phyloP scores from a whole-genome alignment of 2,113 vertebrate genomes.

The Morone chrysops region DNA sequence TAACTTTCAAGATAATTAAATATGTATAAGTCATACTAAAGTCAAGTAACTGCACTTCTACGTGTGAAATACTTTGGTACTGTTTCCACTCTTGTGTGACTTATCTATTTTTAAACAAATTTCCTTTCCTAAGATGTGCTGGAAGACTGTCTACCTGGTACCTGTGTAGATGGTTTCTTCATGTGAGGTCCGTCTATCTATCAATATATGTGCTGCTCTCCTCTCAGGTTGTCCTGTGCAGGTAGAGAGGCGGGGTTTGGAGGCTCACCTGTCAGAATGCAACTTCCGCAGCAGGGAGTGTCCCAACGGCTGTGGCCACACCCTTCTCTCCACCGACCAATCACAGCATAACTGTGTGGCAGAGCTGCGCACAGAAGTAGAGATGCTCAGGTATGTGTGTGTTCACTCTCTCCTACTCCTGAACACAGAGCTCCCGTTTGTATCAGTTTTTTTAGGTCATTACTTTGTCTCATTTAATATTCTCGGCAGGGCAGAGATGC shows the following conservation, averaged over 20 bases:
- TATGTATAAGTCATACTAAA: neutral
- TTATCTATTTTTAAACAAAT: neutral
- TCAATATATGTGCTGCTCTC: neutral
- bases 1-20: too few species aligned
- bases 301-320: slow-evolving; percentile 88
- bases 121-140: too few species aligned
- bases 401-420: neutral
- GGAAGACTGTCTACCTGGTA: too few species aligned
- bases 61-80: neutral
- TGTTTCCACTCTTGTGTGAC: neutral
- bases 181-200: neutral
- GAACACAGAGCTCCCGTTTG: neutral
- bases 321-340: slow-evolving; percentile 83
- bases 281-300: slow-evolving; percentile 87
- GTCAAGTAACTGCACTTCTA: neutral
- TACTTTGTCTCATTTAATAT: neutral
- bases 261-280: slow-evolving; percentile 87
- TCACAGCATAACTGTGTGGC: slow-evolving; percentile 89
- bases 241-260: slow-evolving; percentile 85
- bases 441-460: slow-evolving; percentile 18
- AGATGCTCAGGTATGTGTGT: slow-evolving; percentile 86
- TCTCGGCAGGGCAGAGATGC: slow-evolving; percentile 86
- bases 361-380: slow-evolving; percentile 88
- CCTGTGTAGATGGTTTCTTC: too few species aligned
- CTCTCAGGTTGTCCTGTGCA: slow-evolving; percentile 85